Conservation (phyloP, 2,797 vertebrate species). For the Philypnodon macrostomus region DNA sequence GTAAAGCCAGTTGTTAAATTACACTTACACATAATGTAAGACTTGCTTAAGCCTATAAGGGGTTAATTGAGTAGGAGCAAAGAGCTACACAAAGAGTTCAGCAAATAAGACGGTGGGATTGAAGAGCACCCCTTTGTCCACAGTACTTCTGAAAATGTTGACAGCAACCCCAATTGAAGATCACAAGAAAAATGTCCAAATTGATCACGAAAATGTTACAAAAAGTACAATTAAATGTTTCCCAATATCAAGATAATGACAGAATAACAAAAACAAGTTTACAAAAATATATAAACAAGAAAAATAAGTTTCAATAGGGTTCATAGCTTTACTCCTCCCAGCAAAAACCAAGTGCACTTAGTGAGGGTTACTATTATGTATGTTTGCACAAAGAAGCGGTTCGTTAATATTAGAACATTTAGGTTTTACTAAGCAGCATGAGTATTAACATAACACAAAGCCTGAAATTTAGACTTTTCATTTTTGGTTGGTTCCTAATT, state of each 20-base stretch:
- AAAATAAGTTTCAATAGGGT: conserved; percentile 84
- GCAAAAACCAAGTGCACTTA: conserved; percentile 78
- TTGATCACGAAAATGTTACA: conserved; percentile 66
- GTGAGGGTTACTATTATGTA: conserved; percentile 59
- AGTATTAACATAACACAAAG: conserved; percentile 7
- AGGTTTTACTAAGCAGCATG: conserved; percentile 51
- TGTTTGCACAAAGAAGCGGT: conserved; percentile 78
- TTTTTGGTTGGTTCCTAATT: background rate
- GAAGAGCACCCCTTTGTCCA: conserved; percentile 80
- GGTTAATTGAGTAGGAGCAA: conserved; percentile 63
- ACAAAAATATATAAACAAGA: conserved; percentile 58
- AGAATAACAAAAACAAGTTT: conserved; percentile 60
- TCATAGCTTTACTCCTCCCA: conserved; percentile 85
- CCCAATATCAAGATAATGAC: conserved; percentile 55
- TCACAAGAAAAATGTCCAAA: conserved; percentile 70
- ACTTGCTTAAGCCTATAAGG: conserved; percentile 51
- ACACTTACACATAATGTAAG: conserved; percentile 43
- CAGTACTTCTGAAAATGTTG: conserved; percentile 66
- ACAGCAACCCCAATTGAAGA: conserved; percentile 70
- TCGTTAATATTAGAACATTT: conserved; percentile 20
- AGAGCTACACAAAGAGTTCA: conserved; percentile 75
- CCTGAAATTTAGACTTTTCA: background rate
- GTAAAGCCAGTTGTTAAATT: conserved; percentile 47
- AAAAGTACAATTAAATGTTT: conserved; percentile 62
- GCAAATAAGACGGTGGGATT: conserved; percentile 85